These are phyloP conservation scores for Hippolais icterina DNA, from an alignment of 2,113 vertebrate species.

Conservation along the genomic window DNA sequence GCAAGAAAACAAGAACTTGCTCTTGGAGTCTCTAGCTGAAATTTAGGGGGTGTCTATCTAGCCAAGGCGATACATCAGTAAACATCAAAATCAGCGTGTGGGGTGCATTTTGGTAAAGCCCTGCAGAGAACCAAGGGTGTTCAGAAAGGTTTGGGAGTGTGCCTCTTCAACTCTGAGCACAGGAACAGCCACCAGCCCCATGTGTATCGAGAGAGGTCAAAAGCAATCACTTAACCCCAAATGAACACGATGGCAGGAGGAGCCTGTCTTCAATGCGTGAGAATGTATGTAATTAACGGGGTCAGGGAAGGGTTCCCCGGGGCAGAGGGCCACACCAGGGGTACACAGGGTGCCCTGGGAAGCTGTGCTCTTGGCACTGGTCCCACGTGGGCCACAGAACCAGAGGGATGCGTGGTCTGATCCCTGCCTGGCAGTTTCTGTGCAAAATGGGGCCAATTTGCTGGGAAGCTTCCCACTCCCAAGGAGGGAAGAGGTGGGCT, in stretches of 20 bases:
- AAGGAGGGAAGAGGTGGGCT: conserved; percentile 60
- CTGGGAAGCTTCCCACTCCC: conserved; percentile 37
- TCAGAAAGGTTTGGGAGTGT: neutral
- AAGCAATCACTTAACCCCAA: neutral
- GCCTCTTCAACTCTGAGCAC: neutral
- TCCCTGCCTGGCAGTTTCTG: conserved; percentile 40
- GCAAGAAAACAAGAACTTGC: neutral
- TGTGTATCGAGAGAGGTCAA: neutral
- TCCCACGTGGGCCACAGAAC: neutral
- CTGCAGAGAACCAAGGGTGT: neutral
- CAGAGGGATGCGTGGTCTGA: conserved; percentile 24
- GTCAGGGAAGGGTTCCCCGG: neutral
- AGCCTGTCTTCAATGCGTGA: neutral
- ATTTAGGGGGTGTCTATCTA: neutral
- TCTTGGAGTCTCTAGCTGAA: neutral
- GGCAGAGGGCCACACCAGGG: neutral
- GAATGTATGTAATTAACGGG: neutral
- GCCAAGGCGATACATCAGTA: neutral
- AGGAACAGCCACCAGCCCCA: neutral
- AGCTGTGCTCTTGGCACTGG: neutral
- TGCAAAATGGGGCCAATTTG: conserved; percentile 47
- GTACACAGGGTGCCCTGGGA: neutral
- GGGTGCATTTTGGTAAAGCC: neutral
- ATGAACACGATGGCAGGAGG: neutral
- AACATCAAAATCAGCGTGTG: neutral